Conservation (phyloP, 2,888 invertebrate species). For the Tyria jacobaeae region DNA sequence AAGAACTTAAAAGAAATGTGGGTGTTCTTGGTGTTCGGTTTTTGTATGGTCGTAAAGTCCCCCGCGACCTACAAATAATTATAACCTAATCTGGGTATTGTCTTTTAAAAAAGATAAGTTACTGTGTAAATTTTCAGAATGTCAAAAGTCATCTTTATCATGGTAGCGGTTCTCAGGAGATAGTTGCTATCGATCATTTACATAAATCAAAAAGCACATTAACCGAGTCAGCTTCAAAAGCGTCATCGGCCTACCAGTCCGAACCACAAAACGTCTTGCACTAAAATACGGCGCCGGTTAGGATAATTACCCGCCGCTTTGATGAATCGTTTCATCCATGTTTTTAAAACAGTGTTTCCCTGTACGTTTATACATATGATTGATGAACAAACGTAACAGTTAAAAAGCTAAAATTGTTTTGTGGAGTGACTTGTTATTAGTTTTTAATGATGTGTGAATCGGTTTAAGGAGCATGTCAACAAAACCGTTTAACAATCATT, state of each 20-base stretch:
- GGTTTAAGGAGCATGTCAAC: constrained; percentile 19
- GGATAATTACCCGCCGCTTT: constrained; percentile 54
- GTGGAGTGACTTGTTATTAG: constrained; percentile 46
- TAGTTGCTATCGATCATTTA: constrained; percentile 3
- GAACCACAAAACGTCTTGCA: constrained; percentile 46
- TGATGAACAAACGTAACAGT: constrained; percentile 45
- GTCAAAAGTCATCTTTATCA: too few species aligned
- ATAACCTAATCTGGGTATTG: too few species aligned
- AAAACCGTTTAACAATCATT: constrained; percentile 5
- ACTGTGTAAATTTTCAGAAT: not conserved
- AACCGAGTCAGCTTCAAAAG: constrained; percentile 41
- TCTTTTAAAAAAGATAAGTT: not conserved
- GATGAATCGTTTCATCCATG: constrained; percentile 58
- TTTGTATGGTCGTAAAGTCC: too few species aligned
- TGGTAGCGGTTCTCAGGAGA: not conserved
- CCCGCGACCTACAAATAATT: too few species aligned
- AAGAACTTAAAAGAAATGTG: too few species aligned
- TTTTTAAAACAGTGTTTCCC: constrained; percentile 55
- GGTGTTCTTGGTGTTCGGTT: too few species aligned
- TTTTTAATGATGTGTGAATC: constrained; percentile 42
- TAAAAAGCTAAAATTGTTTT: constrained; percentile 52
- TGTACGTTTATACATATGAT: constrained; percentile 41
- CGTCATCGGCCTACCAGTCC: constrained; percentile 34
- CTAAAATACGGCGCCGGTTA: constrained; percentile 48
- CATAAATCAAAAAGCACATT: constrained; percentile 24